Evolutionary conservation across 2,888 invertebrate species (phyloP).

Genomic region (Lasioglossum villosulum): DNA sequence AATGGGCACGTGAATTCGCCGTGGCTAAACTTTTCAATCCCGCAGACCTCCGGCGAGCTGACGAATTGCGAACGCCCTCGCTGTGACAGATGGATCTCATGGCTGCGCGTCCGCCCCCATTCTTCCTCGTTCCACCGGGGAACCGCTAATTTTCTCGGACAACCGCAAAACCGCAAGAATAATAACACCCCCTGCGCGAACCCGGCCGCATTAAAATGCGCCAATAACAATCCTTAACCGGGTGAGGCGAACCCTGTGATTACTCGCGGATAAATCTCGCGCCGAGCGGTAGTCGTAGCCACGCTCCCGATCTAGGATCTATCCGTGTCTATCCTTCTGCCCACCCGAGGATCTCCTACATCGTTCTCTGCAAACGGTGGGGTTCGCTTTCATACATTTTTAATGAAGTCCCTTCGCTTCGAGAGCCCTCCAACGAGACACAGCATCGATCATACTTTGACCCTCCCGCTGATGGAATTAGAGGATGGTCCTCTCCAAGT

Average conservation of each 20-base stretch:
- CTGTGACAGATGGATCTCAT: conserved; percentile 78
- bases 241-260: conserved; percentile 74
- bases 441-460: conserved; percentile 45
- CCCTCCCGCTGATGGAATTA: conserved; percentile 21
- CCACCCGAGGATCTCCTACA: conserved; percentile 7
- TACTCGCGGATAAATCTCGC: conserved; percentile 79
- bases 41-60: conserved; percentile 58
- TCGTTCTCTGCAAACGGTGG: background rate
- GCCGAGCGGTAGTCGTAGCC: conserved; percentile 75
- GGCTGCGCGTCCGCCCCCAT: conserved; percentile 66
- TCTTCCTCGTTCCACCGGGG: conserved; percentile 46
- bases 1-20: conserved; percentile 59
- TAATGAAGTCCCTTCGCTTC: conserved; percentile 52
- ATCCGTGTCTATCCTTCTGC: background rate
- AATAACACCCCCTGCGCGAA: conserved; percentile 77
- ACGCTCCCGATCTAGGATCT: conserved; percentile 55
- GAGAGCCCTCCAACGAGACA: conserved; percentile 17
- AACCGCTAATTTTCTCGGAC: conserved; percentile 81
- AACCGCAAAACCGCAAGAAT: conserved; percentile 81
- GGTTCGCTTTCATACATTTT: conserved; percentile 64
- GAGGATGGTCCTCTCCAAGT: background rate
- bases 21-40: conserved; percentile 69
- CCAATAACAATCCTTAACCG: conserved; percentile 79
- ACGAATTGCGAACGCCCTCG: conserved; percentile 74
- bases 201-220: conserved; percentile 76